phyloP scores from a whole-genome alignment of 2,797 vertebrate genomes.

The Oceanodroma leucorhoa region DNA sequence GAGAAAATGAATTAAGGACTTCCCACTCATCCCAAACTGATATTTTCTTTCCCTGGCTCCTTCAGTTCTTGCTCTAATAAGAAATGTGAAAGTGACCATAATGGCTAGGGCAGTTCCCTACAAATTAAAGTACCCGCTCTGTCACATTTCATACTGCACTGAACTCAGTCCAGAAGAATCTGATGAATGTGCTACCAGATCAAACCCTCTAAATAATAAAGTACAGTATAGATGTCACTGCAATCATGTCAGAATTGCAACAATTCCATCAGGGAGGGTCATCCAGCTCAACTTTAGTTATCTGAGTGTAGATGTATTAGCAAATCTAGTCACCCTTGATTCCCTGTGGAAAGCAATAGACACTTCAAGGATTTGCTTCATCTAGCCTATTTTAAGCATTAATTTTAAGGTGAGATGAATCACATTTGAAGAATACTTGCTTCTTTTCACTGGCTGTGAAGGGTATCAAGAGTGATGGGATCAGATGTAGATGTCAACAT shows the following conservation, averaged over 20 bases:
- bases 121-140: background rate
- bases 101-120: background rate
- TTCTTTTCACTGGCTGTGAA: background rate
- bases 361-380: background rate
- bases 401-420: background rate
- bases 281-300: background rate
- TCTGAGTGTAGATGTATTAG: background rate
- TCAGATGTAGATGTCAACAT: background rate
- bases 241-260: background rate
- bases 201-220: background rate
- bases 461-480: background rate
- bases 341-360: background rate
- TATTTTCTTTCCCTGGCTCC: background rate
- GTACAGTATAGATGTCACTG: fast-evolving
- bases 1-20: background rate
- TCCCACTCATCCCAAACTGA: background rate
- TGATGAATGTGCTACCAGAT: background rate
- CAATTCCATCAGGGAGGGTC: background rate
- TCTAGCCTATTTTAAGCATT: background rate
- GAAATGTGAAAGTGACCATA: background rate
- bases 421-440: background rate
- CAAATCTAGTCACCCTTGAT: background rate
- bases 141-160: background rate
- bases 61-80: background rate
- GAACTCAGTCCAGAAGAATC: background rate